Evolutionary conservation across 2,113 vertebrate genomes (phyloP), one percentile per base, ranked within the genome.

Genomic region (Sinocyclocheilus rhinocerous): DNA sequence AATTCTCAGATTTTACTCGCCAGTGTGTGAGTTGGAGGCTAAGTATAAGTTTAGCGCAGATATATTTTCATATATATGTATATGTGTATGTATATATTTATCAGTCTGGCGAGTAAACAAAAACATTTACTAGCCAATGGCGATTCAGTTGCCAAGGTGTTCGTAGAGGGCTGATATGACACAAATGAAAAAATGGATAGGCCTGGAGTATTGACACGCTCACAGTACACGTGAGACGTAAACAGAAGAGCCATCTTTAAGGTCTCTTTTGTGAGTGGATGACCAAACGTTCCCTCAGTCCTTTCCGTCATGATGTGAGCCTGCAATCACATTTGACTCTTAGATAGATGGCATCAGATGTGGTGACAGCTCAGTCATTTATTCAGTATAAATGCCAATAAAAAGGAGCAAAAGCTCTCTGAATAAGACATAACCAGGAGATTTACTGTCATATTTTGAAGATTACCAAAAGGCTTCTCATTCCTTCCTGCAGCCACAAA

Each of bases 361-460:
- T 48, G 61, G 8, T 65, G 79, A 65, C 57, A 81, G 39, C 61
- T 45, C 39, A 42, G 15, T 67, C 59, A 81, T 81, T 81, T 81
- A 65, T 81, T 81, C 59, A 48, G n/a, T 48, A 20, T 42, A 63
- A 67, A 81, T 4, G n/a, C n/a, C 59, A 65, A 81, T 67, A 65
- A 81, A 76, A 45, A 29, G 59, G 24, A 42, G 67, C 79, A 88
- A 84, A 83, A 81, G 69, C 77, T 86, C 67, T 87, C 87, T 90
- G 90, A 92, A 92, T 90, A 89, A 87, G 63, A 76, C 9, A 61
- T 84, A 52, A 85, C 87, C 73, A 61, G 15, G 45, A 86, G 88
- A 92, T 93, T 92, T 93, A 91, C 90, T 90, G 81, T 90, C 81
- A 83, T 88, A 87, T 86, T 87, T 86, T 67, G 67, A 73, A 73